A percentile compares a stretch with the other conserved stretches of the same genome.
phyloP scores from a whole-genome alignment of 1,140 invertebrate genomes.

The Atta texana region DNA sequence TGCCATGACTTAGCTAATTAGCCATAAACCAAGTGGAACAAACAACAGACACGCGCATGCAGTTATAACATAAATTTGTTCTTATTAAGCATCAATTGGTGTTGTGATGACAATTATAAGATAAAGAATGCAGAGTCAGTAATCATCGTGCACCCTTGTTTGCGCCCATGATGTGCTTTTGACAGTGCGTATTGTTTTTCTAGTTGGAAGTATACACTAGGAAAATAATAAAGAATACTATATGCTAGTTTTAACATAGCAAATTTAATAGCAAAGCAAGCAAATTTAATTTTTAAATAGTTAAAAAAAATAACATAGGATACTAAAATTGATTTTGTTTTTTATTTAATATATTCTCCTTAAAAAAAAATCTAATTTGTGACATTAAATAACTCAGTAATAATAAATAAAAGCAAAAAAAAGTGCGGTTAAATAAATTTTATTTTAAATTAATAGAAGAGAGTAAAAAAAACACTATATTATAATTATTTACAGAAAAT shows the following conservation, averaged over 20 bases:
- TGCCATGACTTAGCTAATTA: slow-evolving; percentile 62
- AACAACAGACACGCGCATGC: slow-evolving; percentile 51
- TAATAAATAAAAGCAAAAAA: background rate
- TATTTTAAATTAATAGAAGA: slow-evolving; percentile 2
- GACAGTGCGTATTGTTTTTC: background rate
- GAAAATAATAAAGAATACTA: slow-evolving; percentile 5
- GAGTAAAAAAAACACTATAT: background rate
- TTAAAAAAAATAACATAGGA: background rate
- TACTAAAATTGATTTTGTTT: background rate
- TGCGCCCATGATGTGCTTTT: background rate
- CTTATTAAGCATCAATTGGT: slow-evolving; percentile 75
- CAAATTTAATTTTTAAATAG: background rate
- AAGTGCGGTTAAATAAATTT: slow-evolving; percentile 1
- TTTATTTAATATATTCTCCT: background rate
- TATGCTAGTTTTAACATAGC: too few species aligned
- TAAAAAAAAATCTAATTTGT: background rate
- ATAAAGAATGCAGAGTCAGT: slow-evolving; percentile 25
- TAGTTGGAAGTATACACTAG: background rate
- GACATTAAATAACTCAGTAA: background rate
- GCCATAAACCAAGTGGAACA: slow-evolving; percentile 67
- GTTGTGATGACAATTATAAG: slow-evolving; percentile 64
- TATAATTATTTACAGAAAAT: slow-evolving; percentile 6
- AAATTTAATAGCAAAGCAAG: background rate
- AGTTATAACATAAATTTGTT: slow-evolving; percentile 67
- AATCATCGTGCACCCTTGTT: slow-evolving; percentile 2